These are phyloP conservation scores for Myrmophylax atrothorax DNA, from an alignment of 2,113 vertebrate genomes.

Conservation along the genomic window DNA sequence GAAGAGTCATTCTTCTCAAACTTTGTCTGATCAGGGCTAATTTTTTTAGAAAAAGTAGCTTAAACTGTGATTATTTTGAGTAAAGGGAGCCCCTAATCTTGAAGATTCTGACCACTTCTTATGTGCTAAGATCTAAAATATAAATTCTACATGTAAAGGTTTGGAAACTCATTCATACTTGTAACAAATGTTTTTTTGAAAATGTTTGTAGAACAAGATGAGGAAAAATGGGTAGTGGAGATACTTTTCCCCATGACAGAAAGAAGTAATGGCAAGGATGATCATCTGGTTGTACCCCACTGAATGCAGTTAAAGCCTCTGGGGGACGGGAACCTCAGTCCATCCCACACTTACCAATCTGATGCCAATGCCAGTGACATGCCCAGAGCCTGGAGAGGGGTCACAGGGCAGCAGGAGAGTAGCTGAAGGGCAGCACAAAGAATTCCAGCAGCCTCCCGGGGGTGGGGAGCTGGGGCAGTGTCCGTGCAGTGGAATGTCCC, in stretches of 20 bases:
- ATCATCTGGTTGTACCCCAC: not conserved
- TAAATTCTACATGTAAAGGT: not conserved
- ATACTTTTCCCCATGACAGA: not conserved
- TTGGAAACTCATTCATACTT: not conserved
- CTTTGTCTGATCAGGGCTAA: not conserved
- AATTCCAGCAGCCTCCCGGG: not conserved
- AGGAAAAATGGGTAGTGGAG: not conserved
- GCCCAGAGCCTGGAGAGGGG: not conserved
- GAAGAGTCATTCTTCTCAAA: not conserved
- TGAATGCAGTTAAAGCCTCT: not conserved
- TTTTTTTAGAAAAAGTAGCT: not conserved
- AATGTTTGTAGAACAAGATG: not conserved
- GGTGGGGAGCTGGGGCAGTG: not conserved
- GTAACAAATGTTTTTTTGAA: not conserved
- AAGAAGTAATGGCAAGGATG: not conserved
- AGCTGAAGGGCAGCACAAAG: not conserved
- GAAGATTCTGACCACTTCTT: not conserved
- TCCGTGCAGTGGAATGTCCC: not conserved
- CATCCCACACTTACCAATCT: not conserved
- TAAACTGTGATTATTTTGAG: not conserved
- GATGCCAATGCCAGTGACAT: not conserved
- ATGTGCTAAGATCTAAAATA: not conserved
- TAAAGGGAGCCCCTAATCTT: not conserved
- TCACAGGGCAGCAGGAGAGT: not conserved
- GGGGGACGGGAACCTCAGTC: not conserved